These are phyloP conservation scores for Acanthurus tractus DNA, from an alignment of 2,797 vertebrate genomes.

Conservation along the genomic window DNA sequence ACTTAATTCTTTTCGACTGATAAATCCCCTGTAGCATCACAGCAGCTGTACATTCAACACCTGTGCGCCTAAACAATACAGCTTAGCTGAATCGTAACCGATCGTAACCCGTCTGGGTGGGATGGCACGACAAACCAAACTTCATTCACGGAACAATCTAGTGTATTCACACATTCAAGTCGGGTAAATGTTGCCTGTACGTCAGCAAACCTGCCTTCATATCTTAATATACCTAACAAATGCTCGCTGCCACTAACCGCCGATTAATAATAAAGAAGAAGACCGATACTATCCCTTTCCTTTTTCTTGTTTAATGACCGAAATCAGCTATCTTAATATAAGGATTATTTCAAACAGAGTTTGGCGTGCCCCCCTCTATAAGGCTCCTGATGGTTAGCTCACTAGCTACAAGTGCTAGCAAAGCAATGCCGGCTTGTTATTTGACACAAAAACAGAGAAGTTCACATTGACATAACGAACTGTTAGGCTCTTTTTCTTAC, in stretches of 20 bases:
- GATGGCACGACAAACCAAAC: background rate
- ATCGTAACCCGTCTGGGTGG: background rate
- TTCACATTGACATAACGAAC: background rate
- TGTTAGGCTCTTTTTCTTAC: conserved; percentile 42
- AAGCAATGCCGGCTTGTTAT: background rate
- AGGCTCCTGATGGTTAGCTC: conserved; percentile 28
- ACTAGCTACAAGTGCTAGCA: conserved; percentile 17
- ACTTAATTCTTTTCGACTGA: no score
- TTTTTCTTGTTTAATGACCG: no score
- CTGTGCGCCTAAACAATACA: background rate
- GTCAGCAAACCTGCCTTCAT: background rate
- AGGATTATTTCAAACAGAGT: conserved; percentile 1
- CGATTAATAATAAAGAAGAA: no score
- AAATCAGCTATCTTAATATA: no score
- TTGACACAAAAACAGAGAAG: background rate
- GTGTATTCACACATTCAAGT: background rate
- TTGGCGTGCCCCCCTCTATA: background rate
- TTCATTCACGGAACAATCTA: conserved; percentile 8
- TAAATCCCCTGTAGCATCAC: no score
- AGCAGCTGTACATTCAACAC: background rate
- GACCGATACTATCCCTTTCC: accelerated
- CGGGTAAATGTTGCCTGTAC: background rate
- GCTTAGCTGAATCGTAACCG: background rate
- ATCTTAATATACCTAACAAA: background rate
- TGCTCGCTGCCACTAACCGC: background rate